A percentile compares a stretch with the other conserved stretches of the same genome.
Conservation (phyloP, 2,113 vertebrate species). For the Stictonetta naevosa region DNA sequence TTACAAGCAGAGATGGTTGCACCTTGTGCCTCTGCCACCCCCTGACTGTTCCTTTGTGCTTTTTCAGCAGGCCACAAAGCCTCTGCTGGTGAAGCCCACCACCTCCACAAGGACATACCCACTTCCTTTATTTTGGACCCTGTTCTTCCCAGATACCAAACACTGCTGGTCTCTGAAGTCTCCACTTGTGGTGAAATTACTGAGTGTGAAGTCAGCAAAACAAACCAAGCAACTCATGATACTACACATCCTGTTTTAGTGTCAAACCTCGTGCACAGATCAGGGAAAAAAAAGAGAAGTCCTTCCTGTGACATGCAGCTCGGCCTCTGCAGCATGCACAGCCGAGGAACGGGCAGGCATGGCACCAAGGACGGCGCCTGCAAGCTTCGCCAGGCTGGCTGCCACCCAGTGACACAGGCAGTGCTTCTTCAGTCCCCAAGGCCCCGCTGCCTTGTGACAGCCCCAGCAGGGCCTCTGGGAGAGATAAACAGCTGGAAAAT, state of each 20-base stretch:
- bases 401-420: neutral
- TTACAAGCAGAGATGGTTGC: accelerated
- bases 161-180: neutral
- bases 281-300: too few species aligned
- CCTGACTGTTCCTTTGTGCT: neutral
- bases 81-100: neutral
- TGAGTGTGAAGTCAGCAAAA: neutral
- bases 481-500: neutral
- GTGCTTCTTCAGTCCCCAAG: neutral
- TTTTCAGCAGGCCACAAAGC: neutral
- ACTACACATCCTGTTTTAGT: accelerated
- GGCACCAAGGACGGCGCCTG: neutral
- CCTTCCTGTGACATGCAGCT: neutral
- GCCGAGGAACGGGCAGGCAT: neutral
- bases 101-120: neutral
- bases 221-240: neutral
- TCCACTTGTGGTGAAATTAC: neutral
- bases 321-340: neutral
- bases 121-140: neutral
- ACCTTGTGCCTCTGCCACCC: neutral
- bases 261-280: accelerated
- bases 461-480: accelerated
- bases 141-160: neutral
- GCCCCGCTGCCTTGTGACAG: neutral
- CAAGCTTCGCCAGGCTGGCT: neutral